Evolutionary conservation across 2,888 invertebrate genomes (phyloP).

Genomic region (Metacarcinus magister): DNA sequence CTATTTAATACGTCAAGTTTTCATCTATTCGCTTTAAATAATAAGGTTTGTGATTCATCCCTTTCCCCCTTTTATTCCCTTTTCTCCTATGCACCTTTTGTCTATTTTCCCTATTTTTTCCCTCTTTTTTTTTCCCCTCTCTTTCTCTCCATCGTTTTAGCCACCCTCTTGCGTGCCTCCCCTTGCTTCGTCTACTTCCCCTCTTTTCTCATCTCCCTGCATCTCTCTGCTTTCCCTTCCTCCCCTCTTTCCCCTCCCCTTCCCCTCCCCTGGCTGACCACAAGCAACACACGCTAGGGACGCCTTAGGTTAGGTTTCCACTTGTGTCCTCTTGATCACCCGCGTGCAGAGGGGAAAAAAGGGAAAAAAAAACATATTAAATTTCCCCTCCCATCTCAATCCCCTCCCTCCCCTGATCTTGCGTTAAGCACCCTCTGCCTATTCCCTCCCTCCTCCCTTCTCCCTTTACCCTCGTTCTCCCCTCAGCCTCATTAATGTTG

Average conservation of each 20-base stretch:
- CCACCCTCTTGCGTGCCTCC: constrained; percentile 44
- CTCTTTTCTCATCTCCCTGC: not conserved
- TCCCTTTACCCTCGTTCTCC: not conserved
- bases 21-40: not conserved
- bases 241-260: not conserved
- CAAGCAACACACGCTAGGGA: constrained; percentile 57
- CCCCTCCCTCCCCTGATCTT: constrained; percentile 22
- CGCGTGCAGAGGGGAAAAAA: constrained; percentile 51
- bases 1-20: not conserved
- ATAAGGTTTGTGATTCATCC: not conserved
- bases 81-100: not conserved
- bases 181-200: not conserved
- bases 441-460: not conserved
- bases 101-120: not conserved
- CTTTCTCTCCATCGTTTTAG: not conserved
- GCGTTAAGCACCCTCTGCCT: not conserved
- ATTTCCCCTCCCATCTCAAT: not conserved
- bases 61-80: not conserved
- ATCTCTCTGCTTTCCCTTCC: not conserved
- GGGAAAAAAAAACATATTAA: constrained; percentile 52
- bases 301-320: constrained; percentile 52
- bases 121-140: not conserved
- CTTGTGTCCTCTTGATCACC: constrained; percentile 64
- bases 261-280: constrained; percentile 54
- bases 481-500: not conserved